Conservation (phyloP, 2,888 invertebrate species). For the Esperia sulphurella region DNA sequence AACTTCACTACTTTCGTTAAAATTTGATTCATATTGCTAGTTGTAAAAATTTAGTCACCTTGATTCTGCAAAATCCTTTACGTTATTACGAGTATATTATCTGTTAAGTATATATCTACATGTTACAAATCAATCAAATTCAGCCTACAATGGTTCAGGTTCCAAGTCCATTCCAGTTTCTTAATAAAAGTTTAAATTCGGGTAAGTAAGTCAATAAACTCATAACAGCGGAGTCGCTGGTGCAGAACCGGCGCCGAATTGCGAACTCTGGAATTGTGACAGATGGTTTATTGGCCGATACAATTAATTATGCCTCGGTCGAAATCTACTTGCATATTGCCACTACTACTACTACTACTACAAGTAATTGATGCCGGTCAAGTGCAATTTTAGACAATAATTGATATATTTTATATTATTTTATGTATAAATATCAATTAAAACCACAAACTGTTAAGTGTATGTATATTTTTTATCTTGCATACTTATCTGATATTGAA, state of each 20-base stretch:
- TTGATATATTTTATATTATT: not conserved
- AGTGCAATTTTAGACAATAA: not conserved
- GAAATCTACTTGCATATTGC: not conserved
- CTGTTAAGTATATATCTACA: too few relatives aligned
- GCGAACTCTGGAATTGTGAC: conserved; percentile 39
- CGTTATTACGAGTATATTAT: too few relatives aligned
- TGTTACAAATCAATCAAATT: not conserved
- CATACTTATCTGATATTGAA: too few relatives aligned
- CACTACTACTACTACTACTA: too few relatives aligned
- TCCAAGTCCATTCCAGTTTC: conserved; percentile 3
- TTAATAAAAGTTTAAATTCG: conserved; percentile 11
- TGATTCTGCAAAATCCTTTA: too few relatives aligned
- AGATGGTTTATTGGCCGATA: conserved; percentile 7
- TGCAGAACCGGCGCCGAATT: conserved; percentile 49
- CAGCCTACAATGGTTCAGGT: not conserved
- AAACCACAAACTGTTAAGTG: too few relatives aligned
- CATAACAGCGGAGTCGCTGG: conserved; percentile 24
- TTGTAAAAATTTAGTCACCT: too few relatives aligned
- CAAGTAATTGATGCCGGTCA: not conserved
- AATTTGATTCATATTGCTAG: too few relatives aligned
- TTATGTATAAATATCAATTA: too few relatives aligned
- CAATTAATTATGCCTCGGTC: conserved; percentile 8
- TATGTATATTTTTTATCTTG: too few relatives aligned
- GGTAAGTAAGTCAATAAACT: conserved; percentile 26
- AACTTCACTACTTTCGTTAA: too few relatives aligned